A percentile compares a stretch with the other conserved stretches of the same genome.
Conservation (phyloP, 2,113 vertebrate species). For the Neolamprologus ventralis region DNA sequence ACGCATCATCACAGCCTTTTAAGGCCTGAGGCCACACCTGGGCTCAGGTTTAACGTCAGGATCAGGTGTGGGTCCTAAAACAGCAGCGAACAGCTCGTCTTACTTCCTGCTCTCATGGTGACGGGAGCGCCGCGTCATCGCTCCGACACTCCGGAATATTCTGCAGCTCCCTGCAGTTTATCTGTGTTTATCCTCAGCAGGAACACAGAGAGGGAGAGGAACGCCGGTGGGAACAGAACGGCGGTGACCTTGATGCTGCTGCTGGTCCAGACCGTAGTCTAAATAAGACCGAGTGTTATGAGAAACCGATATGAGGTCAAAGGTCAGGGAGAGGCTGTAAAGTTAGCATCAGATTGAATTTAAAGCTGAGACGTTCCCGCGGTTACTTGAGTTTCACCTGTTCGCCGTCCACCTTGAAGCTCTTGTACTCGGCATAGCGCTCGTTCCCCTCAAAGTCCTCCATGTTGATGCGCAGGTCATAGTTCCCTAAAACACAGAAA, state of each 20-base stretch:
- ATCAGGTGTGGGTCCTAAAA: neutral
- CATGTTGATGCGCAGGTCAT: constrained; percentile 80
- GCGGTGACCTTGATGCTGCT: neutral
- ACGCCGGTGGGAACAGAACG: rapidly evolving
- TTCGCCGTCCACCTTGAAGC: constrained; percentile 76
- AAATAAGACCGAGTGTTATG: constrained; percentile 17
- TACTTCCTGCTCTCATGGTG: neutral
- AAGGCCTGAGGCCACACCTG: neutral
- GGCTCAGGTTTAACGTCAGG: rapidly evolving
- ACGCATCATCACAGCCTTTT: neutral
- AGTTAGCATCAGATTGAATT: neutral
- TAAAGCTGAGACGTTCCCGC: neutral
- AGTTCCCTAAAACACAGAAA: constrained; percentile 68
- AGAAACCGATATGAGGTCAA: neutral
- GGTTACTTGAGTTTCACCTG: constrained; percentile 65
- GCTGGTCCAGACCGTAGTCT: neutral
- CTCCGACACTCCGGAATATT: neutral
- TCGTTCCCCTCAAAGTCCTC: constrained; percentile 80
- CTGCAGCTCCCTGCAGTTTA: neutral
- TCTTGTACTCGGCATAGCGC: constrained; percentile 78
- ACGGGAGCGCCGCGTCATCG: rapidly evolving
- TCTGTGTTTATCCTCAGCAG: neutral
- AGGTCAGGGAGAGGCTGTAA: neutral
- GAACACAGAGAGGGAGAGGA: neutral
- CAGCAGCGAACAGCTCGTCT: rapidly evolving